phyloP scores from a whole-genome alignment of 2,113 vertebrate species.

The Daubentonia madagascariensis region DNA sequence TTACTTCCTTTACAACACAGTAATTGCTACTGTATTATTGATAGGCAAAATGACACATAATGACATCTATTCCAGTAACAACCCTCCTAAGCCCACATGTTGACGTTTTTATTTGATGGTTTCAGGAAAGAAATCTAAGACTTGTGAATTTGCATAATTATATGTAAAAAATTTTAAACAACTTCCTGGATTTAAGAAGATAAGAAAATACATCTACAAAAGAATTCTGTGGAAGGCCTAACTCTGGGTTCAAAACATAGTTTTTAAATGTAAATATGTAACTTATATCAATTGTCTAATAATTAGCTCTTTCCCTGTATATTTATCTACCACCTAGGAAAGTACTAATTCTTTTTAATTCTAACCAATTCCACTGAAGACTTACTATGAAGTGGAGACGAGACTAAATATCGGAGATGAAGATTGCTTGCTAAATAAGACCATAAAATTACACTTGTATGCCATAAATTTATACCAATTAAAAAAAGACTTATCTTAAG shows the following conservation, averaged over 20 bases:
- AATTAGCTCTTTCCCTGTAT: background rate
- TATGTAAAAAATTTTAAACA: background rate
- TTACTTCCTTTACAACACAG: conserved; percentile 1
- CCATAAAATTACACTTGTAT: too few relatives aligned
- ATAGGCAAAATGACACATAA: conserved; percentile 19
- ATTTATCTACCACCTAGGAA: background rate
- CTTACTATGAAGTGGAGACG: background rate
- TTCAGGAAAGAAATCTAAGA: conserved; percentile 50
- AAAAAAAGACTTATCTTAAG: conserved; percentile 28
- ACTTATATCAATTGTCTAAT: background rate
- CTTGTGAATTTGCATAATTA: background rate
- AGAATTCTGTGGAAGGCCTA: background rate
- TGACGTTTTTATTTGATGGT: conserved; percentile 20
- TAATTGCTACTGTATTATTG: conserved; percentile 37
- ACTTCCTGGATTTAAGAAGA: conserved; percentile 4
- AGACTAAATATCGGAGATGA: background rate
- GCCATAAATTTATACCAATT: too few relatives aligned
- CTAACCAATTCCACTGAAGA: background rate
- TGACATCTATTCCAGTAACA: conserved; percentile 29
- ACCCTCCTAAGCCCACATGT: background rate
- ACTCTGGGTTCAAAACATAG: background rate
- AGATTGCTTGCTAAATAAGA: background rate
- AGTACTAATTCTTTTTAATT: conserved; percentile 8
- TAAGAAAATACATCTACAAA: background rate
- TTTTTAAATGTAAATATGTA: conserved; percentile 36